Base-by-base conservation (phyloP, 2,888 invertebrate species). In the Lycocerus yunnanus region DNA sequence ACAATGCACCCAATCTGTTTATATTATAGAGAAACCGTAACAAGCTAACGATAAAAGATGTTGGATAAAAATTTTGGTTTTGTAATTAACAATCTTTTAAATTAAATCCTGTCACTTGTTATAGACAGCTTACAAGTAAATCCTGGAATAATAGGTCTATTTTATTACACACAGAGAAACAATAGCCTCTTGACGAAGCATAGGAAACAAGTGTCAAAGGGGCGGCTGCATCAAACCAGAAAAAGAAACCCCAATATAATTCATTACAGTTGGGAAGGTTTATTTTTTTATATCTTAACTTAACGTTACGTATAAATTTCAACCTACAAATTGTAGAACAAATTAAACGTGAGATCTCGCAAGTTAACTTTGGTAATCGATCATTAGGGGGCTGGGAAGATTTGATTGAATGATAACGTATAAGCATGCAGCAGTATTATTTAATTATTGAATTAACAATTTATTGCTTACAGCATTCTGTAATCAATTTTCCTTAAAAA, bases 61-160 rank as follows among this genome's bases (percentile, higher is more conserved):
- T 43, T n/a, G 43, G 43, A 43, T 43, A 43, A 43, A n/a, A 43
- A 43, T 43, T 43, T 16, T 15, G 15, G 61, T 13, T 63, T 13
- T 18, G 61, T 63, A 63, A 63, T 63, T 63, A 63, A 63, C 61
- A 63, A 63, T 63, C 61, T 63, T 63, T 63, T 63, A 63, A 18
- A 63, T 60, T 60, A 16, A 16, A 15, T 20, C 61, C 18, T n/a
- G 20, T 13, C 15, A n/a, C 61, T 63, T 18, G 61, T 16, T 63
- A 63, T 63, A 20, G 61, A 63, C 61, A 63, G 61, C 61, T 63
- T 63, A 63, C 72, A 75, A 72, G 72, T 58, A 75, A 75, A 75
- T 72, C 69, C 75, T 69, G 75, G 69, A 75, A 75, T 75, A 75
- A 75, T 75, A 75, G 75, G 75, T 69, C 75, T 69, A 75, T 75